Base-by-base conservation (phyloP, 2,797 vertebrate species). In the Semaprochilodus insignis region DNA sequence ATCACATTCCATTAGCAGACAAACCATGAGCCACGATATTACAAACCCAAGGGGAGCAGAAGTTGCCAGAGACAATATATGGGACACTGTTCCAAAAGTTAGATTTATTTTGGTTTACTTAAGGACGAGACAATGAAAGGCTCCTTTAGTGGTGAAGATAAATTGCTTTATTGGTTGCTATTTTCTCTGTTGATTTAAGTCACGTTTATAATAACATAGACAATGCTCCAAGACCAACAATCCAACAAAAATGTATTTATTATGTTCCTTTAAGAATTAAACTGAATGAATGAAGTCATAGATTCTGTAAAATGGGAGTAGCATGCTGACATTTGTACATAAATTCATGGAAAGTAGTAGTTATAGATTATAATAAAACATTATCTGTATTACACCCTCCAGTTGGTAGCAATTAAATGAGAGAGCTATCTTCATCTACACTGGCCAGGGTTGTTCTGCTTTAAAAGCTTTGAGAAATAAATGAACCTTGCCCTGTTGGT, bases 31-130 rank as follows among this genome's bases (percentile, higher is more conserved):
- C 71, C 70, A 27, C 74, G 67, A 66, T 79, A 84, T 71, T 60
- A 54, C 15, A 23, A 62, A 79, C 79, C 72, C 72, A 75, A 78
- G 6, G 34, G 57, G 81, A 69, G 69, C 15, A 40, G 27, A 77
- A 65, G 81, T 71, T 23, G 40, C 67, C 65, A 81, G 66, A 77
- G 80, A 85, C 81, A 78, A 82, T 74, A 80, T 78, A 59, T 44
- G 25, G 55, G 75, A 83, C 70, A 25, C 23, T 36, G 51, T 81
- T 77, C 60, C 75, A 81, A 77, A n/a, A 82, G 76, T 81, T 81
- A 84, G 74, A 77, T 75, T 77, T 74, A 65, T 40, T 62, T 78
- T 44, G 71, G 76, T 71, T 85, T 65, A 34, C 74, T 77, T 69
- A 60, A 72, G 59, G 44, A 78, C 16, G 31, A 48, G 62, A 80